phyloP scores from a whole-genome alignment of 2,113 vertebrate species.

The Globicephala melas region DNA sequence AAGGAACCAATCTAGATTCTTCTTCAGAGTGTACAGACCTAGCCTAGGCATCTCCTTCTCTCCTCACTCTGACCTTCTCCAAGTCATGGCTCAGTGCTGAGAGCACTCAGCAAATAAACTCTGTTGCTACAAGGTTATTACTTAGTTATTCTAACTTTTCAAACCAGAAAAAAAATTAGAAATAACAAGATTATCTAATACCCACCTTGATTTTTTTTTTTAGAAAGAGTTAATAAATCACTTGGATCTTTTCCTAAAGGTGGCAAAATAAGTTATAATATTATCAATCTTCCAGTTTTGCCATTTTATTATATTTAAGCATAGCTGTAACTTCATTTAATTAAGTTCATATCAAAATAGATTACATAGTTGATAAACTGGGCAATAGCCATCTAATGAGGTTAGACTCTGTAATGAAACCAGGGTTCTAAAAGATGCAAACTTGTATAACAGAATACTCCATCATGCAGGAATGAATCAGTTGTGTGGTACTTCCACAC shows the following conservation, averaged over 20 bases:
- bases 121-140: neutral
- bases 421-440: neutral
- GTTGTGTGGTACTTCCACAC: neutral
- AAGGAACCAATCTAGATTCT: neutral
- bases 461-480: neutral
- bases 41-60: neutral
- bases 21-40: neutral
- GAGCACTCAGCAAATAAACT: neutral
- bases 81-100: neutral
- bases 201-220: neutral
- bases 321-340: neutral
- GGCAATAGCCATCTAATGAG: neutral
- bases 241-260: neutral
- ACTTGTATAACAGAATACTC: neutral
- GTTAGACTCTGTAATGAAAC: neutral
- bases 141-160: neutral
- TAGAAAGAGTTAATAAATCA: neutral
- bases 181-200: neutral
- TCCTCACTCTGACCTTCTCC: neutral
- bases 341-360: neutral
- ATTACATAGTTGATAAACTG: neutral
- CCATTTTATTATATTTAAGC: neutral
- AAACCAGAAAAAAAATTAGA: neutral
- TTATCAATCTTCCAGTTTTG: neutral
- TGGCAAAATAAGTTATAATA: neutral